Base-by-base conservation (phyloP, 2,113 vertebrate genomes). In the Parus major region DNA sequence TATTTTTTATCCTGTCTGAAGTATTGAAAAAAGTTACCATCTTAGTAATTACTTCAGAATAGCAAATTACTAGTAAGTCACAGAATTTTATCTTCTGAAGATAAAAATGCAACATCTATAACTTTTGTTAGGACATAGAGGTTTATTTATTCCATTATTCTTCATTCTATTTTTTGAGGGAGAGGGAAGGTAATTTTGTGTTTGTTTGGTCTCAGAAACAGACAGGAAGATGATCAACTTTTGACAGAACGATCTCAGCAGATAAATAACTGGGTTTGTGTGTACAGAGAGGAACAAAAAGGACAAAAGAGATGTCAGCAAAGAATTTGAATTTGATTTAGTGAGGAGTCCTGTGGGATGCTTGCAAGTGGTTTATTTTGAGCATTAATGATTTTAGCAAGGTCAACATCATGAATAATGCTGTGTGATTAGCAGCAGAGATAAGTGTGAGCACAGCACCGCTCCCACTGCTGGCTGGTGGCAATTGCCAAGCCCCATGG, bases 1-100 rank as follows among this genome's bases (percentile, higher is more conserved):
- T 83, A 63, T 73, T 92, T 94, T 90, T 93, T 77, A 88, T 92
- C 71, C n/a, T 86, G 77, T 90, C 82, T 90, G 59, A 88, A 92
- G 33, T 86, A 88, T 2, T 57, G 79, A 83, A 93, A 96, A 91
- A 88, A 82, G 57, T n/a, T 46, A 55, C 59, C 55, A 39, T 55
- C 20, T 94, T 71, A 77, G 65, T 84, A 88, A 94, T 93, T 88
- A 77, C 52, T 95, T 93, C 49, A 57, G 52, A 90, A 86, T 52
- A 90, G 27, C 60, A 93, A 86, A 88, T 86, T 81, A 90, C 69
- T 24, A 92, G 33, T 72, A 68, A 89, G 60, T 59, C 66, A 73
- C 55, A 77, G 46, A n/a, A 82, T 94, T 93, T 91, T 93, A 41
- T 88, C 61, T 91, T 83, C 76, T 93, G 64, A 82, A 73, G 86